phyloP scores from a whole-genome alignment of 64 coral and sea anemone genomes.

The Catalaphyllia jardinei region DNA sequence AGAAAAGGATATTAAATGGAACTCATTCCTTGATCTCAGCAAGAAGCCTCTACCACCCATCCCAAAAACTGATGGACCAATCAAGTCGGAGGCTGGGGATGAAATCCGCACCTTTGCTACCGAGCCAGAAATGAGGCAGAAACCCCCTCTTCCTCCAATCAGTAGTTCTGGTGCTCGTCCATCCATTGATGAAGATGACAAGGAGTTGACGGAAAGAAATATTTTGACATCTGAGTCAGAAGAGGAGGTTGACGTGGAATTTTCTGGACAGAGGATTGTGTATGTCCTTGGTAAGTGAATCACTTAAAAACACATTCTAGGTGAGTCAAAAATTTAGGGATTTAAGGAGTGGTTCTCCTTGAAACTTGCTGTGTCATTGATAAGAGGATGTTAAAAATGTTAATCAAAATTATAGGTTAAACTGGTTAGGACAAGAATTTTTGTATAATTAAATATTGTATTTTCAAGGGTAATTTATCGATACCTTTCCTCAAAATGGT shows the following conservation, averaged over 20 bases:
- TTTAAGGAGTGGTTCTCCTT: too few relatives aligned
- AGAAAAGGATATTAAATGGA: constrained; percentile 90
- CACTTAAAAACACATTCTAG: neutral
- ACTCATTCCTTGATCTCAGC: constrained; percentile 87
- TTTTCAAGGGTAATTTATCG: too few relatives aligned
- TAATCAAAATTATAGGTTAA: too few relatives aligned
- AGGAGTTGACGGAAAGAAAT: constrained; percentile 82
- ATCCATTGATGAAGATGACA: constrained; percentile 73
- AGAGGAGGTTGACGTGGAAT: constrained; percentile 70
- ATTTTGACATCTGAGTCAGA: constrained; percentile 83
- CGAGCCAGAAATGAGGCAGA: constrained; percentile 83
- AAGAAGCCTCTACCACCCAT: constrained; percentile 96
- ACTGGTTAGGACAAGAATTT: too few relatives aligned
- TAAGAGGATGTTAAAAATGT: too few relatives aligned
- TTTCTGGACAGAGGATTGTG: constrained; percentile 89
- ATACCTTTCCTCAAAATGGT: too few relatives aligned
- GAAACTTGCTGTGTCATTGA: too few relatives aligned
- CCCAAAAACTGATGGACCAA: constrained; percentile 86
- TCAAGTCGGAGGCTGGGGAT: constrained; percentile 72
- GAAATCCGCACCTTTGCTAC: constrained; percentile 78
- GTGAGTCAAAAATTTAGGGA: too few relatives aligned
- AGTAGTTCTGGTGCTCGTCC: neutral
- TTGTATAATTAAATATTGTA: too few relatives aligned
- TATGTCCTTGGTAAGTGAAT: constrained; percentile 89
- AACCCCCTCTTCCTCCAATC: constrained; percentile 83